These are phyloP conservation scores for Pangasius krempfi DNA, from an alignment of 2,797 vertebrate genomes.

Conservation along the genomic window DNA sequence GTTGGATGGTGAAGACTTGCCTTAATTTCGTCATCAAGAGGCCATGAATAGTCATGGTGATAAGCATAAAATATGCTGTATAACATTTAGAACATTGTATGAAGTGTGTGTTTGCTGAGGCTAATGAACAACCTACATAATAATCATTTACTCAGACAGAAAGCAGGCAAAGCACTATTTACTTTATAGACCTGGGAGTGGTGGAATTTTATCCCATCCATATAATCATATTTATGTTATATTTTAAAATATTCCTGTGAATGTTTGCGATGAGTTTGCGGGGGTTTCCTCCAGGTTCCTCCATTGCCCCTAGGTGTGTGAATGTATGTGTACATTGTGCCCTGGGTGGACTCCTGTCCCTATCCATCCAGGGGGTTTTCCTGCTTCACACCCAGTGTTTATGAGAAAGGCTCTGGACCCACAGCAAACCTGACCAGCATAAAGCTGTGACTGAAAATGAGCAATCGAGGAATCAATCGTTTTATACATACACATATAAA, in stretches of 20 bases:
- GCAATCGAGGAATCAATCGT: no score
- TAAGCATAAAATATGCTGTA: not conserved
- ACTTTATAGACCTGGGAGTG: not conserved
- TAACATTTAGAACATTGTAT: not conserved
- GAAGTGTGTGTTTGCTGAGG: not conserved
- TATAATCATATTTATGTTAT: not conserved
- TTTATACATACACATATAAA: not conserved
- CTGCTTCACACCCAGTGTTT: not conserved
- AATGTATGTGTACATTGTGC: not conserved
- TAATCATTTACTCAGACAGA: not conserved
- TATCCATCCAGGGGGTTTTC: not conserved
- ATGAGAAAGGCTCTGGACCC: not conserved
- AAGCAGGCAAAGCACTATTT: not conserved
- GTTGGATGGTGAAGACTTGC: slow-evolving; percentile 73
- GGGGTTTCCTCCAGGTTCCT: not conserved
- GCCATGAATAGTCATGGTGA: not conserved
- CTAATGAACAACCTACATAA: not conserved
- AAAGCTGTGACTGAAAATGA: not conserved
- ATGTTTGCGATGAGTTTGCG: not conserved
- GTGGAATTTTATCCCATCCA: not conserved
- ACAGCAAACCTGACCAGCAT: not conserved
- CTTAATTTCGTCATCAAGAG: not conserved
- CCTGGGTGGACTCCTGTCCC: not conserved
- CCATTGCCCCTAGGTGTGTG: not conserved
- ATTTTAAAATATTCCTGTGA: not conserved